phyloP scores from a whole-genome alignment of 2,797 vertebrate genomes.

The Bufotes viridis region DNA sequence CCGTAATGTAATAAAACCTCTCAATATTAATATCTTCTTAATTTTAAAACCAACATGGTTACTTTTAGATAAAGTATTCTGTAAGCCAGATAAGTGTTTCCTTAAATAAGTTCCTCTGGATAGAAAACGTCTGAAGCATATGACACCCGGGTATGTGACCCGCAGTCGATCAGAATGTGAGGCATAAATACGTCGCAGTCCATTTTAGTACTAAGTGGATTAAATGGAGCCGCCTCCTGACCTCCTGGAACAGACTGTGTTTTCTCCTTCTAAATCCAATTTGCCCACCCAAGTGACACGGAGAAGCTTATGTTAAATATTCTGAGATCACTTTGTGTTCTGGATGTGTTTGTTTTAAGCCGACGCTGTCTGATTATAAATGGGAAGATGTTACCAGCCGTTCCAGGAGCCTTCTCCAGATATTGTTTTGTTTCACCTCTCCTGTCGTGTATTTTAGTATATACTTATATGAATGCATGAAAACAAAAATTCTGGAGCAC shows the following conservation, averaged over 20 bases:
- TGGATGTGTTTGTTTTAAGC: background rate
- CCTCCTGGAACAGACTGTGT: background rate
- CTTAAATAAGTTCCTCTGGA: background rate
- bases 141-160: conserved; percentile 18
- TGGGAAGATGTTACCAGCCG: background rate
- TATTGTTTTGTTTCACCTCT: background rate
- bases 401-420: too few species aligned
- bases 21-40: background rate
- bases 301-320: background rate
- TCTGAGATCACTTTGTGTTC: background rate
- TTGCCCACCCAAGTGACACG: conserved; percentile 43
- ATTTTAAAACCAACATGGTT: background rate
- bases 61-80: background rate
- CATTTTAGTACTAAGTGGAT: conserved; percentile 29
- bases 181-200: conserved; percentile 16
- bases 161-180: conserved; percentile 2
- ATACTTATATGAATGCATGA: background rate
- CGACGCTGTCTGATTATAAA: background rate
- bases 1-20: background rate
- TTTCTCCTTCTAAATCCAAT: conserved; percentile 24
- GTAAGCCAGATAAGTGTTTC: background rate
- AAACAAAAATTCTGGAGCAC: background rate
- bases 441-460: background rate
- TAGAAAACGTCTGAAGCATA: conserved; percentile 21
- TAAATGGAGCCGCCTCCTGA: conserved; percentile 1